Evolutionary conservation across 2,888 invertebrate species (phyloP).

Genomic region (Pammene aurita): DNA sequence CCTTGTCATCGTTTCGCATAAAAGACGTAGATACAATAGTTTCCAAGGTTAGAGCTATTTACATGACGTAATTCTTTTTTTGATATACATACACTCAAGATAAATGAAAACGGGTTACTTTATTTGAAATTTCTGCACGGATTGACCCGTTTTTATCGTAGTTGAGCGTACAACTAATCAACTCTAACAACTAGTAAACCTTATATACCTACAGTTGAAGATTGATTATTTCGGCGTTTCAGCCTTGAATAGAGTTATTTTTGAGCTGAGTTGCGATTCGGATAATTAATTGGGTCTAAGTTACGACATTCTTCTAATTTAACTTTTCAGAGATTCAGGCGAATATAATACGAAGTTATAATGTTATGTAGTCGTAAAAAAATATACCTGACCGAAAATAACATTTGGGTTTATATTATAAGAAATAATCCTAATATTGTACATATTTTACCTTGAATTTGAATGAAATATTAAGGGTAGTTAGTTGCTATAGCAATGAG

Average conservation of each 20-base stretch:
- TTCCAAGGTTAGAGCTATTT: slow-evolving; percentile 16
- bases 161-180: neutral
- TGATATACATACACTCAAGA: neutral
- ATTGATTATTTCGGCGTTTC: neutral
- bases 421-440: neutral
- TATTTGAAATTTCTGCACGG: neutral
- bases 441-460: too few species aligned
- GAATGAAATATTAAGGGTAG: too few species aligned
- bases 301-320: neutral
- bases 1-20: slow-evolving; percentile 18
- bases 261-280: neutral
- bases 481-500: neutral
- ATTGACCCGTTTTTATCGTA: neutral
- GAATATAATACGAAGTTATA: too few species aligned
- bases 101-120: neutral
- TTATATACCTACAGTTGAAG: neutral
- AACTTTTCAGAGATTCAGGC: too few species aligned
- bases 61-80: slow-evolving; percentile 1
- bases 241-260: slow-evolving; percentile 8
- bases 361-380: too few species aligned
- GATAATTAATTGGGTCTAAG: neutral
- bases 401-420: too few species aligned
- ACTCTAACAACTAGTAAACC: neutral
- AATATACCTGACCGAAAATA: too few species aligned
- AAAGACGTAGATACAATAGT: neutral